Conservation (phyloP, 2,888 invertebrate species). For the Philonicus albiceps region DNA sequence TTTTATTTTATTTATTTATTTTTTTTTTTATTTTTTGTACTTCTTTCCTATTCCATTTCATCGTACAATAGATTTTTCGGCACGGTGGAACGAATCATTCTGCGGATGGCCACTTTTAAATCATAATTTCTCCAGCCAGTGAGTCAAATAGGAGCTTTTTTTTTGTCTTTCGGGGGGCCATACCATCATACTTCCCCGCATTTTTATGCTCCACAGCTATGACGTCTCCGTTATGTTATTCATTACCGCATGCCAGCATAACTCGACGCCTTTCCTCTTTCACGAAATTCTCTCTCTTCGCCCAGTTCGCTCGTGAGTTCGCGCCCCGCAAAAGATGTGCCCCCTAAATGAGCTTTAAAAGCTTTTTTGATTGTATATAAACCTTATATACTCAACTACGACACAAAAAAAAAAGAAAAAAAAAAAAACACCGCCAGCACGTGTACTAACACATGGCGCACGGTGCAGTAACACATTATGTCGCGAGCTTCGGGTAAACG, state of each 20-base stretch:
- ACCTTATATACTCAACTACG: background rate
- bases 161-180: background rate
- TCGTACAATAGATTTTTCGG: background rate
- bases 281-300: background rate
- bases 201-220: background rate
- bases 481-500: constrained; percentile 16
- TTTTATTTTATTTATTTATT: background rate
- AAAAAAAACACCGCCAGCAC: background rate
- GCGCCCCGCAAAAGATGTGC: background rate
- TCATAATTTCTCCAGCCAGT: background rate
- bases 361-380: background rate
- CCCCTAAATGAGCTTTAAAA: background rate
- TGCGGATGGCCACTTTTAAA: constrained; percentile 18
- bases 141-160: background rate
- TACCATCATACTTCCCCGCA: background rate
- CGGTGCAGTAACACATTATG: background rate
- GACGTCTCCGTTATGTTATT: background rate
- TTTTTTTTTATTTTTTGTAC: background rate
- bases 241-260: background rate
- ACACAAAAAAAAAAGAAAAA: background rate
- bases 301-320: background rate
- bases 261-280: background rate
- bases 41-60: background rate
- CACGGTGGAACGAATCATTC: constrained; percentile 12
- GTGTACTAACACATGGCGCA: constrained; percentile 16